These are phyloP conservation scores for Drepana falcataria DNA, from an alignment of 2,888 invertebrate genomes.

Conservation along the genomic window DNA sequence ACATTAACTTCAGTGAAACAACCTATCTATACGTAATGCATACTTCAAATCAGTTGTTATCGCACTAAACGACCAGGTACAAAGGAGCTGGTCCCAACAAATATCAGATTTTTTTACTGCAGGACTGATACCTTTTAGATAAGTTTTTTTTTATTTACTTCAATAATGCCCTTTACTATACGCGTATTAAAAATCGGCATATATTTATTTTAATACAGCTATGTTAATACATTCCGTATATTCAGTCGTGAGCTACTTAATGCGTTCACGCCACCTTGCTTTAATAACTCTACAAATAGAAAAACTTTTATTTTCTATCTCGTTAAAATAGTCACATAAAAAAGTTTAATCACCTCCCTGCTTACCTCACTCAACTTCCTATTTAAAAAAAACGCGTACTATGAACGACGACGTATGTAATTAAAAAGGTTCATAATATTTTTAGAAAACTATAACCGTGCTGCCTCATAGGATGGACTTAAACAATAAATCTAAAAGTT, in stretches of 20 bases:
- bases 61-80: too few species aligned
- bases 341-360: too few species aligned
- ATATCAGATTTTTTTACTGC: too few species aligned
- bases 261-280: not conserved
- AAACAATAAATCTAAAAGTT: slow-evolving; percentile 6
- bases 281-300: not conserved
- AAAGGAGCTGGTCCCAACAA: too few species aligned
- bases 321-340: too few species aligned
- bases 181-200: too few species aligned
- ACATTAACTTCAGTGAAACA: too few species aligned
- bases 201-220: not conserved
- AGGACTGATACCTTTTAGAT: too few species aligned
- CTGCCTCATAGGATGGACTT: slow-evolving; percentile 7
- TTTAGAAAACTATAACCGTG: slow-evolving; percentile 5
- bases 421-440: not conserved
- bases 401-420: not conserved
- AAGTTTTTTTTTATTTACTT: too few species aligned
- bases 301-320: not conserved
- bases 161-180: too few species aligned
- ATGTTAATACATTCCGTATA: not conserved
- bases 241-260: not conserved
- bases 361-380: not conserved
- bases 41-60: too few species aligned
- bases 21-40: too few species aligned
- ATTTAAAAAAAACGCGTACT: not conserved